A percentile compares a stretch with the other conserved stretches of the same genome.
Conservation (phyloP, 2,113 vertebrate species). For the Grantiella picta region DNA sequence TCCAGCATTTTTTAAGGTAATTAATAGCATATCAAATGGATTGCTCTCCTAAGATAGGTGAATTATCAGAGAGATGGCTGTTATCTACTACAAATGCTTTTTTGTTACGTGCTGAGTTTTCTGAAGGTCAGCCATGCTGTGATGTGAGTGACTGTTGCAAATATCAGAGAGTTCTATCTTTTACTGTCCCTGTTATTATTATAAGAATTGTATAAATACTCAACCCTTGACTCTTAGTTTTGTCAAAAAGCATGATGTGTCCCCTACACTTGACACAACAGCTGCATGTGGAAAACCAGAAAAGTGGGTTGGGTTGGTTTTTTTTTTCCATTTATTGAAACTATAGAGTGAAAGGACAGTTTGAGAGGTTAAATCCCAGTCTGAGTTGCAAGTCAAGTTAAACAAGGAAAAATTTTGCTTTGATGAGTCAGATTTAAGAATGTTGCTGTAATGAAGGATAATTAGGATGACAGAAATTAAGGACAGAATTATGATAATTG, state of each 20-base stretch:
- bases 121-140: not conserved
- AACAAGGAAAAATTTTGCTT: constrained; percentile 47
- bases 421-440: constrained; percentile 69
- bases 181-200: not conserved
- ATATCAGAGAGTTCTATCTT: not conserved
- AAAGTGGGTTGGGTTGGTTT: not conserved
- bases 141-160: not conserved
- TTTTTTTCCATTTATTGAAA: not conserved
- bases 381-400: constrained; percentile 50
- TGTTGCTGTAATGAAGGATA: constrained; percentile 63
- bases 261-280: not conserved
- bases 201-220: not conserved
- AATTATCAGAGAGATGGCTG: not conserved
- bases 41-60: not conserved
- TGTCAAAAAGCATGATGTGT: not conserved
- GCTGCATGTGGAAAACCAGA: not conserved
- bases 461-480: constrained; percentile 71
- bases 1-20: not conserved
- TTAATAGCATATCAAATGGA: not conserved
- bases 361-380: constrained; percentile 1
- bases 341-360: not conserved
- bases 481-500: constrained; percentile 69
- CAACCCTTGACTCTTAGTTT: not conserved
- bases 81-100: not conserved
- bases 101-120: not conserved